phyloP scores from a whole-genome alignment of 2,797 vertebrate genomes.

The Periophthalmus magnuspinnatus region DNA sequence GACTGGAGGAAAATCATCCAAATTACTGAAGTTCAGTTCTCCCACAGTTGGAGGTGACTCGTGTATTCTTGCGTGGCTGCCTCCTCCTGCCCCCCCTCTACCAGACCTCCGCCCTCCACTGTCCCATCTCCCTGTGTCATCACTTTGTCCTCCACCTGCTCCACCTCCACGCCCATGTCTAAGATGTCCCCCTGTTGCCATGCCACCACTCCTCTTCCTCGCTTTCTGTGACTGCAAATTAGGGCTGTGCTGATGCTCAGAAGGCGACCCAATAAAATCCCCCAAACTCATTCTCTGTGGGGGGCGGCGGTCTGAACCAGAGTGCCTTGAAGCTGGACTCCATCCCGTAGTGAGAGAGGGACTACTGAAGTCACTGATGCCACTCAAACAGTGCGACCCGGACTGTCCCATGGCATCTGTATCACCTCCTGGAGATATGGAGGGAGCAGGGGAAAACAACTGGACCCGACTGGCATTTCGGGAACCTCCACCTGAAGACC shows the following conservation, averaged over 20 bases:
- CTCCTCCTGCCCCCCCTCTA: slow-evolving; percentile 45
- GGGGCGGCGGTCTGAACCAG: slow-evolving; percentile 75
- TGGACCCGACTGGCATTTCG: slow-evolving; percentile 81
- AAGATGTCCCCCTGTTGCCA: slow-evolving; percentile 47
- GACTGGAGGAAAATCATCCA: slow-evolving; percentile 96
- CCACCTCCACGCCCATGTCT: slow-evolving; percentile 64
- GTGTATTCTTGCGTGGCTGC: slow-evolving; percentile 62
- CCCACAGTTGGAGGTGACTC: slow-evolving; percentile 69
- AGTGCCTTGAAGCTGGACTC: slow-evolving; percentile 73
- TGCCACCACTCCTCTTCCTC: slow-evolving; percentile 67
- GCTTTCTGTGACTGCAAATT: slow-evolving; percentile 68
- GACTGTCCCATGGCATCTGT: slow-evolving; percentile 39
- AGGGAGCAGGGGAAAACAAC: slow-evolving; percentile 80
- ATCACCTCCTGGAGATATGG: slow-evolving; percentile 62
- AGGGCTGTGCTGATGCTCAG: slow-evolving; percentile 72
- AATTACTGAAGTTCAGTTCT: slow-evolving; percentile 89
- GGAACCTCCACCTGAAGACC: slow-evolving; percentile 47
- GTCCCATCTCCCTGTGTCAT: slow-evolving; percentile 66
- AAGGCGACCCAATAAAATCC: slow-evolving; percentile 80
- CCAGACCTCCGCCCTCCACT: slow-evolving; percentile 63
- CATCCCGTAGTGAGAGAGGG: slow-evolving; percentile 71
- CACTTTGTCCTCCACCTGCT: slow-evolving; percentile 48
- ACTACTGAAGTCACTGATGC: slow-evolving; percentile 74
- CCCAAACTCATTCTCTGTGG: slow-evolving; percentile 81
- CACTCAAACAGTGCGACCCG: slow-evolving; percentile 59